Evolutionary conservation across 1,140 invertebrate genomes (phyloP).

Genomic region (Galleria mellonella): DNA sequence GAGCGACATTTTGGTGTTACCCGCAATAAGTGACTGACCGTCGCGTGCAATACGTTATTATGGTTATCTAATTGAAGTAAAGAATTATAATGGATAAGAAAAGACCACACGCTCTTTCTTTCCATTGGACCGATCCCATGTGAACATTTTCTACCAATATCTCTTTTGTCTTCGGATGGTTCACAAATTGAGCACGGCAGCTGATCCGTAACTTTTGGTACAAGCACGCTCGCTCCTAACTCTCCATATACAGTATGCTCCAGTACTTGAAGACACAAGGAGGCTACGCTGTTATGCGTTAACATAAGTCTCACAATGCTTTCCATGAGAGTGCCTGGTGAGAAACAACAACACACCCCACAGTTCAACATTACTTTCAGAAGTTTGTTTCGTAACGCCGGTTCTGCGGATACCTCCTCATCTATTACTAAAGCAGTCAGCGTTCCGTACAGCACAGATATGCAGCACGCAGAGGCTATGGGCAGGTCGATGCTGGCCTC

Average conservation of each 20-base stretch:
- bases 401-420: slow-evolving; percentile 57
- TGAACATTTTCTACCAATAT: slow-evolving; percentile 35
- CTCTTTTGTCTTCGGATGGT: slow-evolving; percentile 32
- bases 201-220: slow-evolving; percentile 41
- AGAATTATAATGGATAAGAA: slow-evolving; percentile 76
- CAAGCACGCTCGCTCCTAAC: slow-evolving; percentile 65
- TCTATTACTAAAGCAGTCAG: slow-evolving; percentile 72
- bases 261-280: slow-evolving; percentile 61
- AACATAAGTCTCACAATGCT: slow-evolving; percentile 56
- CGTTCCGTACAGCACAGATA: slow-evolving; percentile 76
- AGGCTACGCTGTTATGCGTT: slow-evolving; percentile 38
- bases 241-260: slow-evolving; percentile 78
- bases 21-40: slow-evolving; percentile 77
- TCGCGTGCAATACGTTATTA: slow-evolving; percentile 73
- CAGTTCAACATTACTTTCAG: slow-evolving; percentile 74
- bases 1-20: slow-evolving; percentile 74
- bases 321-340: slow-evolving; percentile 63
- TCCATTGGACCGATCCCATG: slow-evolving; percentile 41
- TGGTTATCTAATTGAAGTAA: slow-evolving; percentile 74
- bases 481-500: slow-evolving; percentile 33
- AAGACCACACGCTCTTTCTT: slow-evolving; percentile 73
- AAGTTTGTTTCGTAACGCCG: slow-evolving; percentile 67
- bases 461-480: slow-evolving; percentile 67
- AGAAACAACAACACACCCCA: slow-evolving; percentile 80
- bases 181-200: slow-evolving; percentile 61